These are phyloP conservation scores for Apeira syringaria DNA, from an alignment of 2,888 invertebrate genomes.

Conservation along the genomic window DNA sequence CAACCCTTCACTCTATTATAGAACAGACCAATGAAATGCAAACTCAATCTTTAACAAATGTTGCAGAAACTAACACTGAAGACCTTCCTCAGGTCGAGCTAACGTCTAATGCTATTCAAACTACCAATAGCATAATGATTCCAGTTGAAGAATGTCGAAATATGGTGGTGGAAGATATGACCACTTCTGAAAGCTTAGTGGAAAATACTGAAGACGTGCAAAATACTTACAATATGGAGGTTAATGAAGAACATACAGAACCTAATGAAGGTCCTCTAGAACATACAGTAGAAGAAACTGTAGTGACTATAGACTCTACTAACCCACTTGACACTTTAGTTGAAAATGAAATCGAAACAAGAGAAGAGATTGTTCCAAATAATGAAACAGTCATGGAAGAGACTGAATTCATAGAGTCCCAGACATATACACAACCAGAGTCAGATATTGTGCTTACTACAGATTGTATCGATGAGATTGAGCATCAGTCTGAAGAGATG, in stretches of 20 bases:
- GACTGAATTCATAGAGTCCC: conserved; percentile 26
- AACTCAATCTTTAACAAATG: conserved; percentile 13
- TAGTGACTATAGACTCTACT: conserved; percentile 3
- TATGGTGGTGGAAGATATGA: conserved; percentile 7
- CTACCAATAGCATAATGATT: conserved; percentile 5
- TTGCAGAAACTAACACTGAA: conserved; percentile 30
- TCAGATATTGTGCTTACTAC: conserved; percentile 1
- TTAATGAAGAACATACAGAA: background rate
- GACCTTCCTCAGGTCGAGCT: conserved; percentile 50
- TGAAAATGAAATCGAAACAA: conserved; percentile 17
- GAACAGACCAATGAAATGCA: conserved; percentile 30
- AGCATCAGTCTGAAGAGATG: conserved; percentile 13
- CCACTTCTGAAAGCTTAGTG: background rate
- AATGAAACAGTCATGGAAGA: conserved; percentile 12
- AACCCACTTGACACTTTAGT: conserved; percentile 5
- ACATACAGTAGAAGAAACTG: conserved; percentile 16
- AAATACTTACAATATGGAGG: conserved; percentile 2
- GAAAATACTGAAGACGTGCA: conserved; percentile 1
- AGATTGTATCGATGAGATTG: conserved; percentile 11
- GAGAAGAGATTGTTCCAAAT: conserved; percentile 15
- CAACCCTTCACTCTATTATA: conserved; percentile 35
- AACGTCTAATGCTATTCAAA: conserved; percentile 29
- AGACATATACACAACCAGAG: conserved; percentile 34
- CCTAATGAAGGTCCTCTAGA: conserved; percentile 13
- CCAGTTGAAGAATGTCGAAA: conserved; percentile 8